These are phyloP conservation scores for Ptyas mucosa DNA, from an alignment of 2,113 vertebrate genomes.

Conservation along the genomic window DNA sequence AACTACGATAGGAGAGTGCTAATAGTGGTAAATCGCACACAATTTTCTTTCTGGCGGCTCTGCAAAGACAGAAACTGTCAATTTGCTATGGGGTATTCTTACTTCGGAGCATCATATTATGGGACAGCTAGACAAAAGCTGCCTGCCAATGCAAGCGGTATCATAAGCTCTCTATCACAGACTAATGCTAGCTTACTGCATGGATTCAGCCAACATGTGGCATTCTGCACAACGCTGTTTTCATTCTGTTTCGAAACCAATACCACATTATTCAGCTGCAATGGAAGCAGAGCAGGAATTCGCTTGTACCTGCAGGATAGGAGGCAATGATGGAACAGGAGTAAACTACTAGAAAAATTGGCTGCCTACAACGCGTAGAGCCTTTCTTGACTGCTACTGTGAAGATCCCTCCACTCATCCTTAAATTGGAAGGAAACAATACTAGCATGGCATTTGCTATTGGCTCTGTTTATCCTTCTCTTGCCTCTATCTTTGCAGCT, in stretches of 20 bases:
- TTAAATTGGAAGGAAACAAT: not conserved
- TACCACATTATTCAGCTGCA: not conserved
- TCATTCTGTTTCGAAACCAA: not conserved
- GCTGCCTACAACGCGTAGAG: not conserved
- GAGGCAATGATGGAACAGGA: not conserved
- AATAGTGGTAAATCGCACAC: not conserved
- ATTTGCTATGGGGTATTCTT: not conserved
- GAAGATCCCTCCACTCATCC: not conserved
- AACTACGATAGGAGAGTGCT: not conserved
- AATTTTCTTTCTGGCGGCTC: not conserved
- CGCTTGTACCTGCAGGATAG: not conserved
- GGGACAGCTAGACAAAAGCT: not conserved
- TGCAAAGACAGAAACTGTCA: not conserved
- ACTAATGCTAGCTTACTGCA: not conserved
- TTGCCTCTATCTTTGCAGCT: not conserved
- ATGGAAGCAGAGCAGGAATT: not conserved
- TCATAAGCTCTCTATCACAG: not conserved
- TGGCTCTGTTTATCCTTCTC: not conserved
- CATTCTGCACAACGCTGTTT: not conserved
- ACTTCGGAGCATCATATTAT: not conserved
- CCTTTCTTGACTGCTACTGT: not conserved
- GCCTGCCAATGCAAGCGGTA: not conserved
- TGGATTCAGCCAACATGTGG: not conserved
- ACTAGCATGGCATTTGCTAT: not conserved
- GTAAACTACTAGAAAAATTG: not conserved